Percentiles rank a stretch among this genome's conserved stretches.
Conservation (phyloP, 64 coral and sea anemone genomes). For the Orbicella faveolata region DNA sequence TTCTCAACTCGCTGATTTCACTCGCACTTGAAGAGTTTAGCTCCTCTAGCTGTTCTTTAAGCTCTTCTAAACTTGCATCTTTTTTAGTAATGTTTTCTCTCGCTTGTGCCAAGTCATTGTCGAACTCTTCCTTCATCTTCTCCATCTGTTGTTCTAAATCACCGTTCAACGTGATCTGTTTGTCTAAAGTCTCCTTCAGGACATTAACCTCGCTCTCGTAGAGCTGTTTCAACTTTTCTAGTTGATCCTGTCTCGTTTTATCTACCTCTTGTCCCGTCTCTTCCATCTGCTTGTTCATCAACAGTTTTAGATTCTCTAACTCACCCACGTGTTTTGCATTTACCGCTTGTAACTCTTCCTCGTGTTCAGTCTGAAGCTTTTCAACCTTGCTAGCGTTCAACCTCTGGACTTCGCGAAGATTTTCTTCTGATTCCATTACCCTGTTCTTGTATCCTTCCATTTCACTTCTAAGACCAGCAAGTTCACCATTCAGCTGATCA, state of each 20-base stretch:
- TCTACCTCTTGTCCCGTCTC: conserved; percentile 72
- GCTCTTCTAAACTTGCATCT: conserved; percentile 30
- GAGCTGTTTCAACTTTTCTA: conserved; percentile 65
- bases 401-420: conserved; percentile 42
- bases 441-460: conserved; percentile 56
- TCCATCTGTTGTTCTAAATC: conserved; percentile 60
- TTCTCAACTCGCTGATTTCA: conserved; percentile 51
- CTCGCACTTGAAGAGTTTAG: conserved; percentile 35
- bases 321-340: conserved; percentile 53
- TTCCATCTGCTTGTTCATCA: conserved; percentile 64
- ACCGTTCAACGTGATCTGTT: conserved; percentile 58
- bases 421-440: conserved; percentile 33
- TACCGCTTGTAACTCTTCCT: conserved; percentile 65
- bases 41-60: conserved; percentile 50
- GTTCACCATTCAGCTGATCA: conserved; percentile 18
- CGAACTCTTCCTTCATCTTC: conserved; percentile 17
- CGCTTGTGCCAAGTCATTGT: conserved; percentile 31
- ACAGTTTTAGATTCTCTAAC: conserved; percentile 63
- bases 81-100: conserved; percentile 46
- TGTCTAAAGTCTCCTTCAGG: conserved; percentile 64
- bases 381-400: conserved; percentile 60
- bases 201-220: conserved; percentile 74
- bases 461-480: conserved; percentile 13
- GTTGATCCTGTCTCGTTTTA: conserved; percentile 57
- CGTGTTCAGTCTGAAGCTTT: conserved; percentile 49